phyloP scores from a whole-genome alignment of 2,888 invertebrate genomes.

The Aspidiotus rigidus region DNA sequence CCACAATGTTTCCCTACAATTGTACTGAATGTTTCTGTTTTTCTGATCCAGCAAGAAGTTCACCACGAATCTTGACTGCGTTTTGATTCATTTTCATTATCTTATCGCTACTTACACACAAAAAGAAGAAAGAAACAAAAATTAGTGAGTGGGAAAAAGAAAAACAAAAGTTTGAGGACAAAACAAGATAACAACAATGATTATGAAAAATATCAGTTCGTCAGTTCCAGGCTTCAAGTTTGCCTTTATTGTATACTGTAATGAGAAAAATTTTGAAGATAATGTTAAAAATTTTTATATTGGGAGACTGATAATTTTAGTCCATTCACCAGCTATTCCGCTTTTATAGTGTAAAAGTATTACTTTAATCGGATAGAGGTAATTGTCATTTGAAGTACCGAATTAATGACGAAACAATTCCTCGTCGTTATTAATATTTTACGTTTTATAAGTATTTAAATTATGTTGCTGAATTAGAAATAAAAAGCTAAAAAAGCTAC shows the following conservation, averaged over 20 bases:
- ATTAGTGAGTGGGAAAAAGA: too few relatives aligned
- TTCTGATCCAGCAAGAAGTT: too few relatives aligned
- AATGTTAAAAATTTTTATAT: background rate
- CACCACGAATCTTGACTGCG: too few relatives aligned
- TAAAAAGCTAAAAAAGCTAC: constrained; percentile 1
- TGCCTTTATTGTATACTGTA: constrained; percentile 2
- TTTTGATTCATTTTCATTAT: too few relatives aligned
- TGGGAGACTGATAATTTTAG: background rate
- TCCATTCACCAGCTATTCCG: background rate
- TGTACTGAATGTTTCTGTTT: too few relatives aligned
- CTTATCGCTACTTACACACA: too few relatives aligned
- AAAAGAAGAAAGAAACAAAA: too few relatives aligned
- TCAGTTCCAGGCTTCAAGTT: constrained; percentile 3
- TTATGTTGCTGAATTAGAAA: background rate
- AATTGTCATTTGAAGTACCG: background rate
- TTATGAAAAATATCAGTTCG: constrained; percentile 2
- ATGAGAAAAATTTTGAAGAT: background rate
- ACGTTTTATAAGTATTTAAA: background rate
- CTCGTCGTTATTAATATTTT: too few relatives aligned
- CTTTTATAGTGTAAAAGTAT: background rate
- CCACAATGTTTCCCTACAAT: too few relatives aligned
- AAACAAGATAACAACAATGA: background rate
- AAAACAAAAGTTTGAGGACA: too few relatives aligned
- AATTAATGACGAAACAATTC: background rate
- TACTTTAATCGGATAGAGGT: background rate